Conservation (phyloP, 1,140 invertebrate genomes). For the Meloidogyne exigua region DNA sequence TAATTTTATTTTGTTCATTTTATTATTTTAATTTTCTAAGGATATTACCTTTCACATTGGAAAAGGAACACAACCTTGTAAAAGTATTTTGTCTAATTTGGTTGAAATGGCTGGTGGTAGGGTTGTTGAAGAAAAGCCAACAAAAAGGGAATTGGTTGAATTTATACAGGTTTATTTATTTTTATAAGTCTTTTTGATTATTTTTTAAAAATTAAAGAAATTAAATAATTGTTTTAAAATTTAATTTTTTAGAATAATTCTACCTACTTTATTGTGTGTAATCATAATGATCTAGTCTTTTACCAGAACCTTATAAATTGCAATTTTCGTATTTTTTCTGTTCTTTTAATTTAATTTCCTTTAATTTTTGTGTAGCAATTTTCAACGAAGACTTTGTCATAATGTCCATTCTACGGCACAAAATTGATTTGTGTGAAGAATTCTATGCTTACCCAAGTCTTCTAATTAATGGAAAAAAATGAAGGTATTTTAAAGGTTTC, state of each 20-base stretch:
- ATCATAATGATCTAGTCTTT: conserved; percentile 19
- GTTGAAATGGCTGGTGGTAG: conserved; percentile 36
- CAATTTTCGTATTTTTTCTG: conserved; percentile 28
- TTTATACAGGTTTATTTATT: conserved; percentile 28
- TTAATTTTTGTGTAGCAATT: conserved; percentile 21
- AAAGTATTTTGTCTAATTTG: conserved; percentile 10
- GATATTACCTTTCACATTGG: conserved; percentile 43
- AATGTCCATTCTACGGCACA: conserved; percentile 41
- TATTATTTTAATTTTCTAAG: conserved; percentile 24
- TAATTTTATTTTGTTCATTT: not conserved
- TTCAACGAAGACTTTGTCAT: conserved; percentile 45
- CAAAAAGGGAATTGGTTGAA: conserved; percentile 22
- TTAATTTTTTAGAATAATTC: conserved; percentile 31
- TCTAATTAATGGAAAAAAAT: not conserved
- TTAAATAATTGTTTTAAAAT: no score
- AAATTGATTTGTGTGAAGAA: conserved; percentile 28
- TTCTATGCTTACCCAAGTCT: not conserved
- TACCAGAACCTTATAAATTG: conserved; percentile 33
- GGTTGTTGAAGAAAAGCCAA: conserved; percentile 39
- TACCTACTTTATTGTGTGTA: conserved; percentile 34
- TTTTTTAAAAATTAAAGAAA: no score
- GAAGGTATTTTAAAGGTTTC: not conserved
- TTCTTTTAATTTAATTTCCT: not conserved
- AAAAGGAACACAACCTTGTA: conserved; percentile 25
- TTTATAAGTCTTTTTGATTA: not conserved